Conservation (phyloP, 2,888 invertebrate genomes). For the Gandaritis pyraliata region DNA sequence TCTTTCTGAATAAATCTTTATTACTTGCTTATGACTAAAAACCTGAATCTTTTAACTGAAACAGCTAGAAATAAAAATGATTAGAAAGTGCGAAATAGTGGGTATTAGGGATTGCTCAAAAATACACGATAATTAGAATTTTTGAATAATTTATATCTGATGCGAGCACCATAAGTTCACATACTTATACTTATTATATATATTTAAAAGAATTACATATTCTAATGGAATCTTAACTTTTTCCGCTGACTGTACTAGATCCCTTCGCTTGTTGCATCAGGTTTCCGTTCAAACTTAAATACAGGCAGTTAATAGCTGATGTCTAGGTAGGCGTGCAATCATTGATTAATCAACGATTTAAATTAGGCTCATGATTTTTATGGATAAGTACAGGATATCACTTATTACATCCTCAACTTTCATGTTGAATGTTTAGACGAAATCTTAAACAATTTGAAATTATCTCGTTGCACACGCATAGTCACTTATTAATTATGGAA, state of each 20-base stretch:
- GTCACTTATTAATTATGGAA: background rate
- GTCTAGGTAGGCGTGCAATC: conserved; percentile 29
- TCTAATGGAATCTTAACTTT: conserved; percentile 19
- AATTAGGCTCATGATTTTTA: conserved; percentile 19
- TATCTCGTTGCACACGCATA: background rate
- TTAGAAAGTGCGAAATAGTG: too few species aligned
- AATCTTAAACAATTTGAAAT: background rate
- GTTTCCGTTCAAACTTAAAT: conserved; percentile 48
- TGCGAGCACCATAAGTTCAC: too few species aligned
- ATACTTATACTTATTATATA: too few species aligned
- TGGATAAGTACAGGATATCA: conserved; percentile 17
- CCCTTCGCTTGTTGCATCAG: conserved; percentile 56
- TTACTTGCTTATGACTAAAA: too few species aligned
- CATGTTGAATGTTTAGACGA: background rate
- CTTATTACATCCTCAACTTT: conserved; percentile 17
- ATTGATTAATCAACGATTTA: conserved; percentile 26
- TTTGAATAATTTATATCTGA: too few species aligned
- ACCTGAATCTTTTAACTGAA: too few species aligned
- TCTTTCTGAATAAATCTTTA: too few species aligned
- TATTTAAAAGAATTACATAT: background rate
- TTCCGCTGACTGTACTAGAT: conserved; percentile 36
- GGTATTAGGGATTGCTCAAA: too few species aligned
- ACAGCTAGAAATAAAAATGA: too few species aligned
- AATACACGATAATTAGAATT: too few species aligned
- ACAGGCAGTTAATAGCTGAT: conserved; percentile 27